Base-by-base conservation (phyloP, 1,140 invertebrate genomes). In the Euwallacea fornicatus region DNA sequence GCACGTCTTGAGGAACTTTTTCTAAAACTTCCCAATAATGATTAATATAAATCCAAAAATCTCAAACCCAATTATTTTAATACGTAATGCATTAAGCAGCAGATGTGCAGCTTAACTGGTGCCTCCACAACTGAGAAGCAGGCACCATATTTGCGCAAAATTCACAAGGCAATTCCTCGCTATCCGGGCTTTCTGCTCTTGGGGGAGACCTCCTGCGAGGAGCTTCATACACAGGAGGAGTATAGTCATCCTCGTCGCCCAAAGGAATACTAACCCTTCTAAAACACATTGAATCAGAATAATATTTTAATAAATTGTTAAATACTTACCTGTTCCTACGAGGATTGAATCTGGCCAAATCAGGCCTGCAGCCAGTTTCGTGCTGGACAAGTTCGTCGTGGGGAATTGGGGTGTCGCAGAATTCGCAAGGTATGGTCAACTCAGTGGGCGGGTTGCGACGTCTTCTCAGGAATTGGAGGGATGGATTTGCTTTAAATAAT, bases 121-220 rank as follows among this genome's bases (percentile, higher is more conserved):
- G 80, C n/a, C 77, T 72, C 53, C 77, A 70, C 16, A 82, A 66
- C 62, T 80, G 79, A 4, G 80, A 81, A 2, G 81, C 82, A 7
- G 81, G 79, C 46, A 83, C 78, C 77, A 83, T 78, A 59, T 80
- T 76, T 9, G 78, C 69, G 74, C 82, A 83, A 72, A 83, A 83
- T 74, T 83, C 82, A 69, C 82, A 83, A 0, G 82, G 82, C 53
- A 83, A 68, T 72, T 83, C 78, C 2, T 80, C 80, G 42, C 79
- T 76, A 13, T 78, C 79, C 16, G 76, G 75, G 59, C 71, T 72
- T 13, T 68, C 65, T 7, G 65, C 44, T n/a, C 64, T 42, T 21
- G 64, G 64, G 2, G 71, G 64, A 6, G 55, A 58, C 50, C 67
- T 69, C 44, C 50, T 58, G 76, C 77, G 47, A 72, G 78, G 58